These are phyloP conservation scores for Meleagris gallopavo DNA, from an alignment of 2,113 vertebrate species.

Conservation along the genomic window DNA sequence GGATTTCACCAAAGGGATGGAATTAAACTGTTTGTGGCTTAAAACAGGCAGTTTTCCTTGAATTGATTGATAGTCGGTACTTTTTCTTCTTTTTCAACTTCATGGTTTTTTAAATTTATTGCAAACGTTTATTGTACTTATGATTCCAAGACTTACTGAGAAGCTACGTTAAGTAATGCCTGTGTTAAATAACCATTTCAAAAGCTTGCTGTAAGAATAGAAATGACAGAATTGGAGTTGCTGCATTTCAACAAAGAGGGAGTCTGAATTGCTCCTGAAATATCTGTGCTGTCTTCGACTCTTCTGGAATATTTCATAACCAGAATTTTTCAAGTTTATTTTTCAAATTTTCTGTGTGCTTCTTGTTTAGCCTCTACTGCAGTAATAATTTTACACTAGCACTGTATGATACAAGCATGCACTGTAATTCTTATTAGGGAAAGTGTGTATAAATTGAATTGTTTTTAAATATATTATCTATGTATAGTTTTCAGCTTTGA, in stretches of 20 bases:
- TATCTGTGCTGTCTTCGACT: neutral
- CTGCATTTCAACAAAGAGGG: neutral
- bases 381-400: accelerated
- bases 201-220: neutral
- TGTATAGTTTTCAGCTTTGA: neutral
- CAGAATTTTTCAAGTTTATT: neutral
- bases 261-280: neutral
- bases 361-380: neutral
- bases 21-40: neutral
- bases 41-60: neutral
- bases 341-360: neutral
- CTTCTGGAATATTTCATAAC: neutral
- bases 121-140: neutral
- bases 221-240: neutral
- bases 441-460: neutral
- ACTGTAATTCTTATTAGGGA: neutral
- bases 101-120: neutral
- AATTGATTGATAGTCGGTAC: neutral
- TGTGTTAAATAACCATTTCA: conserved; percentile 19
- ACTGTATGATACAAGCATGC: neutral
- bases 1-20: neutral
- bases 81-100: neutral
- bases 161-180: neutral
- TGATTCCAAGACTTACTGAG: neutral
- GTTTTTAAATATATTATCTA: neutral